phyloP scores from a whole-genome alignment of 2,113 vertebrate genomes.

The Puffinus mauretanicus region DNA sequence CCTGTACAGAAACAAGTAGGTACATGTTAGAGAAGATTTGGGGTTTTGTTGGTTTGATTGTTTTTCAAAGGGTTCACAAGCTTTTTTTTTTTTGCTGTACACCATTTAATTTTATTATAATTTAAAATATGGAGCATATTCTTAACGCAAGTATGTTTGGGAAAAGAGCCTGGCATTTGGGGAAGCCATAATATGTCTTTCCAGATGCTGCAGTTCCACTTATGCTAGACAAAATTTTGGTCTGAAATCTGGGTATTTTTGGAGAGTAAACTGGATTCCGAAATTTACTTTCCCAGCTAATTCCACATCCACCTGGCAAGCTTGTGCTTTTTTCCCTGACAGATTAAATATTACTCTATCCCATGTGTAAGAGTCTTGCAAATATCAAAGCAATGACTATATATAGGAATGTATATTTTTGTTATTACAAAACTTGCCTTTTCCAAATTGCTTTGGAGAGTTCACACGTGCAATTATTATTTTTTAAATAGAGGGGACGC shows the following conservation, averaged over 20 bases:
- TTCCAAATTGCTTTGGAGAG: neutral
- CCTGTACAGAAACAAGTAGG: neutral
- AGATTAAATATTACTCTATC: neutral
- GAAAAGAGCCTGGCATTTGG: neutral
- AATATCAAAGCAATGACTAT: neutral
- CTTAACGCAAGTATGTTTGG: too few species aligned
- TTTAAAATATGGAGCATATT: neutral
- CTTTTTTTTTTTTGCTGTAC: neutral
- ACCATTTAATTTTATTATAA: neutral
- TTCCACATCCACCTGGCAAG: neutral
- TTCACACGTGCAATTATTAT: rapidly evolving
- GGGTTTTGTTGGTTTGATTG: neutral
- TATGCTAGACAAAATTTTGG: neutral
- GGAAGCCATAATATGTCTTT: neutral
- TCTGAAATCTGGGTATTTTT: neutral
- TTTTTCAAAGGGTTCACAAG: neutral
- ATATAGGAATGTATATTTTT: neutral
- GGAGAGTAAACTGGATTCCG: neutral
- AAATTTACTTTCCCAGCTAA: neutral
- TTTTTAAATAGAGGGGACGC: neutral
- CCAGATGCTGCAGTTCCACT: neutral
- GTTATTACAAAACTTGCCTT: neutral
- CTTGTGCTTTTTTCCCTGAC: neutral
- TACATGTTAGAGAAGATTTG: too few species aligned
- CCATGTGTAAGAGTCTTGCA: neutral